Base-by-base conservation (phyloP, 2,888 invertebrate species). In the Pterostichus niger region DNA sequence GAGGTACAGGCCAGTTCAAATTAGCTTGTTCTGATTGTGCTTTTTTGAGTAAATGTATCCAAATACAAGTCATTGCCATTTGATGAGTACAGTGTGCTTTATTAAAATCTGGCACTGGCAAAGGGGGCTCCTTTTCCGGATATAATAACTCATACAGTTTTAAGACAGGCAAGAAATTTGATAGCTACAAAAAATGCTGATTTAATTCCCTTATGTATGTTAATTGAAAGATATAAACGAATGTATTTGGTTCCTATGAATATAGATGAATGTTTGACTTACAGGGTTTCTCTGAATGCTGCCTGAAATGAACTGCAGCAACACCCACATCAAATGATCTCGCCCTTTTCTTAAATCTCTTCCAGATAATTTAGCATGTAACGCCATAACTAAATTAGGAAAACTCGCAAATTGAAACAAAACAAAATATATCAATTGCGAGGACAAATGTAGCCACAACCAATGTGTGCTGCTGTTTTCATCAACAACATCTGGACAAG, bases 241-340 rank as follows among this genome's bases (percentile, higher is more conserved):
- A n/a, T n/a, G n/a, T n/a, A n/a, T n/a, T n/a, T n/a, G n/a, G n/a
- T n/a, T n/a, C n/a, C 24, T 24, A 24, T 24, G 24, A 24, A 1
- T 24, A 24, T 24, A 24, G 24, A 24, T 24, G 33, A 2, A 35
- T 35, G 9, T 40, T 35, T 35, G 7, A 90, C 91, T 89, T 89
- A 96, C 94, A 0, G 98, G 96, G 90, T 98, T 98, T 86, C 98
- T 94, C 89, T 98, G 97, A 87, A 98, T 98, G 88, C 97, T 98
- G 73, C 98, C 98, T 0, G 99, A 98, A 86, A 99, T 97, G 88
- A 98, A 99, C 90, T 99, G 99, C 59, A 99, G 91, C 15, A 99
- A 91, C 17, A 98, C 96, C 99, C 99, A 99, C 99, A 99, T 99
- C n/a, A 99, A 91, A 87, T 99, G 98, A 90, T 99, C 99, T 71